Base-by-base conservation (phyloP, 2,113 vertebrate genomes). In the Marmota flaviventris region DNA sequence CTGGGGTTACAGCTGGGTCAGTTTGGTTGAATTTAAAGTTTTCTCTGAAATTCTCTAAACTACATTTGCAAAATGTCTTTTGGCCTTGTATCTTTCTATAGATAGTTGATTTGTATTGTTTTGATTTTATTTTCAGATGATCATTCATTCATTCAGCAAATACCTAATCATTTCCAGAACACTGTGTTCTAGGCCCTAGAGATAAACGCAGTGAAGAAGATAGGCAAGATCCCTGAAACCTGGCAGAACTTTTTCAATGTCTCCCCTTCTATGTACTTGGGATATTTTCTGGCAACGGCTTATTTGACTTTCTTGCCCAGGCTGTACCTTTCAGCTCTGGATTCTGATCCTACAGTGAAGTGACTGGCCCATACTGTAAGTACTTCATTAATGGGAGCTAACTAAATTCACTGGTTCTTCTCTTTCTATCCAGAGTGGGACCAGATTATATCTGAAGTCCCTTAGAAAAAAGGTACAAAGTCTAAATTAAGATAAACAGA, bases 1-100 rank as follows among this genome's bases (percentile, higher is more conserved):
- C 53, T 93, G 58, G 45, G 97, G 97, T 98, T 97, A 97, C 10
- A 96, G 93, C 96, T 75, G 87, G 97, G 97, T 98, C 90, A 96
- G 32, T 97, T 95, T 75, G 67, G 58, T 85, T 97, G 81, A 97
- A 97, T 82, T 96, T 97, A 89, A 95, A 96, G 96, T 96, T 95
- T 97, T 97, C 79, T 87, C 90, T 92, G 45, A 97, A 96, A 96
- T 95, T 78, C 85, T 87, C 81, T 93, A 96, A 96, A 86, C n/a
- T 79, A 78, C 53, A 93, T 87, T 87, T 95, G 94, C 20, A 87
- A 94, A 96, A 82, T 76, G 84, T 84, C 75, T 95, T 20, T 84
- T 95, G 84, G 56, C 6, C 63, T 86, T 90, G 0, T 48, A 96
- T 84, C 20, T 97, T 92, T 88, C 95, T 93, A 93, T 45, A 97